These are phyloP conservation scores for Gonioctena quinquepunctata DNA, from an alignment of 1,140 invertebrate species.

Conservation along the genomic window DNA sequence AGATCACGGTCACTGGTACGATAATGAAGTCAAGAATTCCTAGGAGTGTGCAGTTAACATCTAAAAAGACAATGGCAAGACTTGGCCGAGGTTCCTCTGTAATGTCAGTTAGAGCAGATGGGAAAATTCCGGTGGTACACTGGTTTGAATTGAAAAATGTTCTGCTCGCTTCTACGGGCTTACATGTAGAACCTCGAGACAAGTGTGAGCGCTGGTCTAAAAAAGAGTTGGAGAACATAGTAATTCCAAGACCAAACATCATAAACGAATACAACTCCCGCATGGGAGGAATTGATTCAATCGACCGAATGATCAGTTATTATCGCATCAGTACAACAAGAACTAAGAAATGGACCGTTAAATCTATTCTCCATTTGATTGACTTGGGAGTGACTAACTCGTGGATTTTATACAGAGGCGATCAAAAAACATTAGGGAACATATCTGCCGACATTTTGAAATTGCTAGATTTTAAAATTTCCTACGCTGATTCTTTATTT, in stretches of 20 bases:
- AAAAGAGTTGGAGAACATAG: constrained; percentile 44
- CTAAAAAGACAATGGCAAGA: constrained; percentile 20
- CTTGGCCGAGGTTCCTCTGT: constrained; percentile 16
- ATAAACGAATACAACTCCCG: constrained; percentile 52
- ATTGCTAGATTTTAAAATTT: constrained; percentile 8
- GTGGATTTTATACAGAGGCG: constrained; percentile 20
- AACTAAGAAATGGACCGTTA: constrained; percentile 20
- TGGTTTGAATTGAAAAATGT: constrained; percentile 29
- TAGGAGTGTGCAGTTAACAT: background rate
- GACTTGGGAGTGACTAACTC: constrained; percentile 17
- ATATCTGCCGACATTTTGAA: background rate
- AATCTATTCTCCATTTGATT: constrained; percentile 22
- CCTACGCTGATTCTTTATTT: background rate
- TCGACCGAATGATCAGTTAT: constrained; percentile 38
- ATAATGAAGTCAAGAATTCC: constrained; percentile 18
- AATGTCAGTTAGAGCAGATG: constrained; percentile 16
- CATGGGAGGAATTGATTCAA: constrained; percentile 56
- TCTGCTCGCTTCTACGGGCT: constrained; percentile 23
- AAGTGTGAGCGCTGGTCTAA: constrained; percentile 44
- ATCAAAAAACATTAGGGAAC: background rate
- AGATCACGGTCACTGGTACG: constrained; percentile 12
- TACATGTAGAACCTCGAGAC: constrained; percentile 23
- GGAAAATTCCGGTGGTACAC: constrained; percentile 27
- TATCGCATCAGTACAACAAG: constrained; percentile 19
- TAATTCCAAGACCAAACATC: constrained; percentile 47